phyloP scores from a whole-genome alignment of 2,113 vertebrate species.

The Mesoclemmys tuberculata region DNA sequence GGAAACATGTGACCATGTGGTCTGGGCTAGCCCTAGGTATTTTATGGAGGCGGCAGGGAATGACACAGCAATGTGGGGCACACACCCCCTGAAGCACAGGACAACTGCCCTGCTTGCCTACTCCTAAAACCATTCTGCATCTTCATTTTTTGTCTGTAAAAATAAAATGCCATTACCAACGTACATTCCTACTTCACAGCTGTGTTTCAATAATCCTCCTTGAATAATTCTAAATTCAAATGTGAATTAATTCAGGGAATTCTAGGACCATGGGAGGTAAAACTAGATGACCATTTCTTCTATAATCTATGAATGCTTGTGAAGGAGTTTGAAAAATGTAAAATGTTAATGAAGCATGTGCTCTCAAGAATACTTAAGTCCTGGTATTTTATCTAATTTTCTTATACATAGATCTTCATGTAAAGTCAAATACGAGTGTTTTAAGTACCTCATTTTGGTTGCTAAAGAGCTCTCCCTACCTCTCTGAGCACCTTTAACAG shows the following conservation, averaged over 20 bases:
- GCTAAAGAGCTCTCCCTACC: background rate
- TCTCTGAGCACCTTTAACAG: background rate
- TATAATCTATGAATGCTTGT: background rate
- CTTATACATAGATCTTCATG: background rate
- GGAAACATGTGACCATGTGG: background rate
- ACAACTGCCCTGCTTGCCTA: background rate
- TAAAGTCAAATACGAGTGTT: background rate
- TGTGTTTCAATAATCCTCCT: background rate
- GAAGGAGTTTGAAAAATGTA: background rate
- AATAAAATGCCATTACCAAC: background rate
- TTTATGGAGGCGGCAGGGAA: background rate
- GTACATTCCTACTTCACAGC: background rate
- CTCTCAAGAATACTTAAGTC: background rate
- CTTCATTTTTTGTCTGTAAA: background rate
- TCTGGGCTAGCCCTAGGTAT: background rate
- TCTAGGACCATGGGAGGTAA: background rate
- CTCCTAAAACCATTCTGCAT: background rate
- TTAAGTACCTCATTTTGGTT: background rate
- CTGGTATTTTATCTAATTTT: background rate
- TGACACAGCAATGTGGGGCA: background rate
- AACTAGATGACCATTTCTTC: background rate
- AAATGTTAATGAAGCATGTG: background rate
- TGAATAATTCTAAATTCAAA: background rate
- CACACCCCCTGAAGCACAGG: background rate
- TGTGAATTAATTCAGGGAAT: background rate